Conservation (phyloP, 2,888 invertebrate genomes). For the Gibbula magus region DNA sequence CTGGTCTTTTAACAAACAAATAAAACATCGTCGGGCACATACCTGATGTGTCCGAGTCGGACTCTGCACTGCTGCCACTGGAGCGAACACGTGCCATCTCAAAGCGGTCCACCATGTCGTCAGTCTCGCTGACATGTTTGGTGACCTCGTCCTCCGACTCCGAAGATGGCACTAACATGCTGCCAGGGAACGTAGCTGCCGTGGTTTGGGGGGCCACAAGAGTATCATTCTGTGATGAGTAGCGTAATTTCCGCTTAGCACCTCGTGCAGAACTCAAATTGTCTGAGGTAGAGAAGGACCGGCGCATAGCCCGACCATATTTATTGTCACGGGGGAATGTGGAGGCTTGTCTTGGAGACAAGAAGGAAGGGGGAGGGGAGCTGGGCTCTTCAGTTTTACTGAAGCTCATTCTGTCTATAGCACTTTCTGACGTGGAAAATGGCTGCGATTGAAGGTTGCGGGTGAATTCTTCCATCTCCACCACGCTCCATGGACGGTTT, state of each 20-base stretch:
- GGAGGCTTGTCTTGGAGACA: constrained; percentile 30
- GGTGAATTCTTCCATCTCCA: constrained; percentile 85
- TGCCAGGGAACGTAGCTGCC: too few species aligned
- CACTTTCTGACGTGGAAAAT: constrained; percentile 92
- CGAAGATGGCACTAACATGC: constrained; percentile 23
- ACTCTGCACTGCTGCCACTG: constrained; percentile 46
- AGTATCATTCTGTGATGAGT: constrained; percentile 30
- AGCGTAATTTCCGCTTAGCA: constrained; percentile 58
- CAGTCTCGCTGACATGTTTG: constrained; percentile 24
- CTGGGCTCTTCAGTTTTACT: constrained; percentile 34
- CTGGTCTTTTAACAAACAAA: neutral
- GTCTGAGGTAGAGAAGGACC: constrained; percentile 45
- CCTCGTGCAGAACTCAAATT: constrained; percentile 40
- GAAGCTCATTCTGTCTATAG: constrained; percentile 82
- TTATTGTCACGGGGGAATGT: constrained; percentile 55
- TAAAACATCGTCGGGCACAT: neutral
- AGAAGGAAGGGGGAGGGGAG: constrained; percentile 26
- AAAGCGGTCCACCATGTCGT: constrained; percentile 31
- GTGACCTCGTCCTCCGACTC: constrained; percentile 45
- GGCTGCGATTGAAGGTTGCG: constrained; percentile 77
- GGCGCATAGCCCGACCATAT: constrained; percentile 39
- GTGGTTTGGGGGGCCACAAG: neutral
- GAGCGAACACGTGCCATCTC: constrained; percentile 43
- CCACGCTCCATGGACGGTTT: constrained; percentile 89
- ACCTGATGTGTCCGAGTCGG: constrained; percentile 52